Evolutionary conservation across 2,797 vertebrate species (phyloP).

Genomic region (Bradypodion ventrale): DNA sequence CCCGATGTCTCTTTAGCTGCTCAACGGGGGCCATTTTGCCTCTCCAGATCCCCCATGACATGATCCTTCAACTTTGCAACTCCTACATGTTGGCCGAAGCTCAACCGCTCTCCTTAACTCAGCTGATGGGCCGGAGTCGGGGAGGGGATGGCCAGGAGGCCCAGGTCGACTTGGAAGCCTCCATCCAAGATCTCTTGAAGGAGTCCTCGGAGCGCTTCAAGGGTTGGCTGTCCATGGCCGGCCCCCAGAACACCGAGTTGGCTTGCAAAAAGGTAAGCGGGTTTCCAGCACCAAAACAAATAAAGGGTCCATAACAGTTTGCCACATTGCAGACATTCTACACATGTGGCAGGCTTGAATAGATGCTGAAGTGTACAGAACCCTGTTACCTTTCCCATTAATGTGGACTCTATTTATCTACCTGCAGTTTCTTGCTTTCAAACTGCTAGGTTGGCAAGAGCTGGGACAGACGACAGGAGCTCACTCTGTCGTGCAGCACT

Average conservation of each 20-base stretch:
- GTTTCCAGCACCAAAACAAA: background rate
- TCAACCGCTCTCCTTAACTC: slow-evolving; percentile 77
- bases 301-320: no score
- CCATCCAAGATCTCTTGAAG: slow-evolving; percentile 77
- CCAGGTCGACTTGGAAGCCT: slow-evolving; percentile 78
- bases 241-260: slow-evolving; percentile 81
- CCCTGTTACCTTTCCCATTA: no score
- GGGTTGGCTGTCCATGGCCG: slow-evolving; percentile 76
- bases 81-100: slow-evolving; percentile 81
- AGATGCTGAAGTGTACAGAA: no score
- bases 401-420: no score
- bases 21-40: background rate
- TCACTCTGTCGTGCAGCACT: no score
- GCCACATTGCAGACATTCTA: no score
- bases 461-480: no score
- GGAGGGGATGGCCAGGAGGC: slow-evolving; percentile 72
- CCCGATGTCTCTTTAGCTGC: background rate
- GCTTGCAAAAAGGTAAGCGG: slow-evolving; percentile 83
- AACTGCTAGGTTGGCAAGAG: no score
- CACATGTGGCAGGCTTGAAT: no score
- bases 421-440: no score
- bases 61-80: slow-evolving; percentile 82
- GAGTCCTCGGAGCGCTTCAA: slow-evolving; percentile 82
- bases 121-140: slow-evolving; percentile 67
- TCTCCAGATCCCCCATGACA: slow-evolving; percentile 82